Evolutionary conservation across 2,888 invertebrate species (phyloP).

Genomic region (Branchellion lobata): DNA sequence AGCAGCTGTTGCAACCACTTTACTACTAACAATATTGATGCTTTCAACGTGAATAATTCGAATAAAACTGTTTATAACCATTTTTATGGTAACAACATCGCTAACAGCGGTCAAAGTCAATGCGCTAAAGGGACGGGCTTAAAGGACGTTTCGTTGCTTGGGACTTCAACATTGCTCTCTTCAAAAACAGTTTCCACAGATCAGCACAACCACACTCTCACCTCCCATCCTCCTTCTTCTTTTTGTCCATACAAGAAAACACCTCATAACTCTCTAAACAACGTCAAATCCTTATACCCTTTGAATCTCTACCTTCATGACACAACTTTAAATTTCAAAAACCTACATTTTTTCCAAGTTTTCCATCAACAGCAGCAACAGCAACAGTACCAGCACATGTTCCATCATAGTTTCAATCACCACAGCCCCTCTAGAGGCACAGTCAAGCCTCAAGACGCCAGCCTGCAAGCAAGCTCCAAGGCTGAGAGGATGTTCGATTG

Average conservation of each 20-base stretch:
- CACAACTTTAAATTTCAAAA: background rate
- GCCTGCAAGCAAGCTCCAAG: background rate
- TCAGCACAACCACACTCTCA: too few species aligned
- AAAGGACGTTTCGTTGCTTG: too few species aligned
- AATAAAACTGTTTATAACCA: too few species aligned
- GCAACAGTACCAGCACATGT: background rate
- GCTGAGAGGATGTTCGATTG: conserved; percentile 69
- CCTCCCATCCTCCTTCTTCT: background rate
- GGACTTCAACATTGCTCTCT: too few species aligned
- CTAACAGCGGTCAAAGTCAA: too few species aligned
- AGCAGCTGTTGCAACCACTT: too few species aligned
- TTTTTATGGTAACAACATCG: too few species aligned
- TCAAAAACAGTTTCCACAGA: too few species aligned
- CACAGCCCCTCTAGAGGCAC: background rate
- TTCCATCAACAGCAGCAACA: background rate
- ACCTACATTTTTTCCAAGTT: background rate
- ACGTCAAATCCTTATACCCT: background rate
- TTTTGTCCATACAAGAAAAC: background rate
- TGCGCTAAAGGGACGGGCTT: too few species aligned
- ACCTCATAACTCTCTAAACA: background rate
- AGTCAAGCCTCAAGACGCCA: background rate
- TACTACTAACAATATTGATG: too few species aligned
- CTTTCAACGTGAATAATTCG: too few species aligned
- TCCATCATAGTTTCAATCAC: too few species aligned
- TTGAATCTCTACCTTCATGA: background rate